Percentiles rank a stretch among this genome's conserved stretches.
Conservation (phyloP, 2,888 invertebrate species). For the Nysson spinosus region DNA sequence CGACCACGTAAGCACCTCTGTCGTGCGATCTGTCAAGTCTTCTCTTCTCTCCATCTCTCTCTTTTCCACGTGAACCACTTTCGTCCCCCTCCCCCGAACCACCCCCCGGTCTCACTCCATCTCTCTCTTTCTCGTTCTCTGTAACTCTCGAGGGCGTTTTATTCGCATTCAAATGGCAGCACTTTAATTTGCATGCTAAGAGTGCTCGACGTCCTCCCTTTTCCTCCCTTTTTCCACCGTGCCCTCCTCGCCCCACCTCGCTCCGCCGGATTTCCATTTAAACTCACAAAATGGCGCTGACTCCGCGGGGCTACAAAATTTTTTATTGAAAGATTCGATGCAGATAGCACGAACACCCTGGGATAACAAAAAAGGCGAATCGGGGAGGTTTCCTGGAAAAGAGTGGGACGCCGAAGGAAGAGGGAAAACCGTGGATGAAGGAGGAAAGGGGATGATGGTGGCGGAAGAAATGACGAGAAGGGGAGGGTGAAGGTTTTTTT, state of each 20-base stretch:
- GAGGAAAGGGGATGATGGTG: constrained; percentile 7
- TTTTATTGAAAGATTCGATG: constrained; percentile 77
- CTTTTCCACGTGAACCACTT: neutral
- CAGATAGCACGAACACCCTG: constrained; percentile 65
- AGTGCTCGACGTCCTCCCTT: constrained; percentile 66
- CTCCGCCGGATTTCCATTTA: constrained; percentile 78
- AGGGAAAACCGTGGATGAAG: neutral
- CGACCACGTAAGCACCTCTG: constrained; percentile 68
- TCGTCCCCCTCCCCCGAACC: constrained; percentile 6
- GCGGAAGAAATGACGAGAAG: constrained; percentile 32
- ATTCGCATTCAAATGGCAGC: constrained; percentile 77
- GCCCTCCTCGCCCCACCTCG: no score
- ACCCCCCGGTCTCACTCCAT: constrained; percentile 14
- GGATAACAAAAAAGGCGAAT: constrained; percentile 35
- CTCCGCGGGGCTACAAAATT: constrained; percentile 76
- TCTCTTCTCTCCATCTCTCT: constrained; percentile 17
- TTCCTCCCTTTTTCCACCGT: constrained; percentile 57
- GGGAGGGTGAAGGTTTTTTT: no score
- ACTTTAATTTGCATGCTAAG: constrained; percentile 78
- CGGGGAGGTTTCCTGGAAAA: constrained; percentile 5
- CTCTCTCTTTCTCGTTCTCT: constrained; percentile 15
- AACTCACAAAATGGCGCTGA: constrained; percentile 77
- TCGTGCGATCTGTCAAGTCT: constrained; percentile 71
- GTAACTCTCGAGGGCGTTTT: constrained; percentile 68
- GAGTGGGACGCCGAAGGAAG: neutral